These are phyloP conservation scores for Tipula helvola DNA, from an alignment of 2,888 invertebrate genomes.

Conservation along the genomic window DNA sequence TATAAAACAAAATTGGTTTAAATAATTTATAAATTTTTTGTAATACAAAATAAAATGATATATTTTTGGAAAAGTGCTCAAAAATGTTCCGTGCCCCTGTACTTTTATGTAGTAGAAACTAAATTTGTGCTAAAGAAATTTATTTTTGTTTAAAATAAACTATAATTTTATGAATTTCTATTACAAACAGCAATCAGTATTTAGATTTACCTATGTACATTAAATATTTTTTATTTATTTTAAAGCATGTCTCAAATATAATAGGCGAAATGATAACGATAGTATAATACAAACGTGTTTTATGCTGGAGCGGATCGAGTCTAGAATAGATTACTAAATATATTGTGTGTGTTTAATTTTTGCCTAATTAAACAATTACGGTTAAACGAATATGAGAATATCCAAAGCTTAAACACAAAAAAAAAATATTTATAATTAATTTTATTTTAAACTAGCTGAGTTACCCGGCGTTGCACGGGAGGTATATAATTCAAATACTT, in stretches of 20 bases:
- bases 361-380: neutral
- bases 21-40: constrained; percentile 7
- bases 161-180: neutral
- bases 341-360: neutral
- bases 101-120: neutral
- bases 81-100: neutral
- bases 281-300: neutral
- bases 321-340: neutral
- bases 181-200: neutral
- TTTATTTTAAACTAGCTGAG: neutral
- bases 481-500: too few relatives aligned
- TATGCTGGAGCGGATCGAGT: neutral
- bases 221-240: neutral
- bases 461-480: too few relatives aligned
- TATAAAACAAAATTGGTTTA: neutral
- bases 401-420: neutral
- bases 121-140: neutral
- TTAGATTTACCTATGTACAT: neutral
- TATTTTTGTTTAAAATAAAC: neutral
- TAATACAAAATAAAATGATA: neutral
- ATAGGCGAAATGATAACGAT: neutral
- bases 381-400: neutral
- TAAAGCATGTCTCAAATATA: neutral
- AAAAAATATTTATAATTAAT: neutral
- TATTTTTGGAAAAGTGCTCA: neutral